Evolutionary conservation across 1,140 invertebrate species (phyloP).

Genomic region (Neodiprion virginianus): DNA sequence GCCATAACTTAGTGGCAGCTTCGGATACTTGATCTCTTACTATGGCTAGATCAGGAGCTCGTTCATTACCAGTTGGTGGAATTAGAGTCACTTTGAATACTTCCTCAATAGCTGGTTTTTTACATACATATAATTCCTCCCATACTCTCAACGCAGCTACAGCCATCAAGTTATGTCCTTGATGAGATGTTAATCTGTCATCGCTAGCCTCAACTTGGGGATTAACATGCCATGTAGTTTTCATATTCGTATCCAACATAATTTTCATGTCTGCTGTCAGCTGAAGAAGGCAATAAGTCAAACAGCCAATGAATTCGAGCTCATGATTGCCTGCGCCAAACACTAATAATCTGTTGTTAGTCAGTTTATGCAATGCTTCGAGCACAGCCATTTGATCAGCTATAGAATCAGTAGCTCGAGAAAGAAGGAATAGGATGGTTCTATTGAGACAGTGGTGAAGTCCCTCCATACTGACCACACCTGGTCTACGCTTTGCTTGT

Average conservation of each 20-base stretch:
- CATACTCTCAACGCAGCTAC: constrained; percentile 92
- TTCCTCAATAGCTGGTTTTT: constrained; percentile 94
- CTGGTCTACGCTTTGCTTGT: constrained; percentile 83
- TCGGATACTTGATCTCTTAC: constrained; percentile 88
- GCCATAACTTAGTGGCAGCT: constrained; percentile 85
- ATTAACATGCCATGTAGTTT: constrained; percentile 90
- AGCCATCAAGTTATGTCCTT: constrained; percentile 86
- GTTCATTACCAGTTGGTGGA: constrained; percentile 71
- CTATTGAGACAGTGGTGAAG: constrained; percentile 94
- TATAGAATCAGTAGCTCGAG: constrained; percentile 86
- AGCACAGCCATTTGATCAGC: constrained; percentile 91
- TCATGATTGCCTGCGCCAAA: constrained; percentile 96
- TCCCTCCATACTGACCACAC: constrained; percentile 78
- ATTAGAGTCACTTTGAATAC: constrained; percentile 89
- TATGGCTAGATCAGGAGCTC: constrained; percentile 79
- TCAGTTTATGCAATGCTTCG: constrained; percentile 92
- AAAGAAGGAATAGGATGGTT: constrained; percentile 91
- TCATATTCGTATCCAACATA: constrained; percentile 77
- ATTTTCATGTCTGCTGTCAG: constrained; percentile 90
- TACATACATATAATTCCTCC: constrained; percentile 96
- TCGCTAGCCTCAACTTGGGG: constrained; percentile 76
- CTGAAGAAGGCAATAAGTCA: constrained; percentile 95
- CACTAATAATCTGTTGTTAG: constrained; percentile 83
- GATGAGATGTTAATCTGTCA: constrained; percentile 78
- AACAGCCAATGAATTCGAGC: constrained; percentile 92